Percentiles rank a stretch among this genome's conserved stretches.
Evolutionary conservation across 2,888 invertebrate genomes (phyloP).

Genomic region (Herminia tarsipennalis): DNA sequence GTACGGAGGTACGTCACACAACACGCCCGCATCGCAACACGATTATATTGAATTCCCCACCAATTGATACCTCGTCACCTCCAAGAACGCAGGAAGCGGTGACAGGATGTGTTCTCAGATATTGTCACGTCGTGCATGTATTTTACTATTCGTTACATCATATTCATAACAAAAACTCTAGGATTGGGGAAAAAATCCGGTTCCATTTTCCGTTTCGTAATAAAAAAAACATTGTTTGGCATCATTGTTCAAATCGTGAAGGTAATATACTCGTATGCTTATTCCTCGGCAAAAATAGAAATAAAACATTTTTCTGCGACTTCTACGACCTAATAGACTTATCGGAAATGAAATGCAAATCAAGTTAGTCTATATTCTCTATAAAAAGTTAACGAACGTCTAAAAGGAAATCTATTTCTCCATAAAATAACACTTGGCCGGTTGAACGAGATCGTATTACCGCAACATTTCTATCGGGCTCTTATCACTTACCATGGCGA

Average conservation of each 20-base stretch:
- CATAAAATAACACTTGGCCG: constrained; percentile 43
- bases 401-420: constrained; percentile 38
- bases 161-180: constrained; percentile 4
- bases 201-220: neutral
- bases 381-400: constrained; percentile 26
- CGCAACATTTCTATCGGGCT: constrained; percentile 39
- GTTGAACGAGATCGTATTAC: constrained; percentile 22
- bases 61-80: constrained; percentile 75
- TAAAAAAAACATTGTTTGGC: no score
- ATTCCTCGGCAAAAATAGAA: no score
- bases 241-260: no score
- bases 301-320: no score
- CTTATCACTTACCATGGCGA: constrained; percentile 45
- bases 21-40: constrained; percentile 49
- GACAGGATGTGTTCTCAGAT: constrained; percentile 62
- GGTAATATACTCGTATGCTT: no score
- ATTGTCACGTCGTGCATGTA: constrained; percentile 46
- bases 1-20: constrained; percentile 45
- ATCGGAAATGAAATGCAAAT: constrained; percentile 32
- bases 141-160: constrained; percentile 22
- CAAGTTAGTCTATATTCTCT: constrained; percentile 25
- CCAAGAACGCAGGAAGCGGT: constrained; percentile 66
- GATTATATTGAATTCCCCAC: constrained; percentile 75
- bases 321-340: constrained; percentile 11
- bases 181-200: neutral